These are phyloP conservation scores for Lemur catta DNA, from an alignment of 2,797 vertebrate species.

Conservation along the genomic window DNA sequence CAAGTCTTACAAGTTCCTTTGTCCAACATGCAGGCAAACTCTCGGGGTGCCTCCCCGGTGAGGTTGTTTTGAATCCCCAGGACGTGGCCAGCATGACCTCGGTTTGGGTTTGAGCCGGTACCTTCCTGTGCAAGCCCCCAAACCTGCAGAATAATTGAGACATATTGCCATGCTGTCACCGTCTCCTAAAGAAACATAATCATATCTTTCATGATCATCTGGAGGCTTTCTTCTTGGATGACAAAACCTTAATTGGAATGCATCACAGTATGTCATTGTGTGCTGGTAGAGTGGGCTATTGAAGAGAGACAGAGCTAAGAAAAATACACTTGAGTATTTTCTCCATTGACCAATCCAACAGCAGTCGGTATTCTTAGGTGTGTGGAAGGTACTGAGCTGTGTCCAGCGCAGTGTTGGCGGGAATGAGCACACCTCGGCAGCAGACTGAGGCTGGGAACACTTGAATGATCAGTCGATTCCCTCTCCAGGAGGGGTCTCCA, in stretches of 20 bases:
- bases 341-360: neutral
- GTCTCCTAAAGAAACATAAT: neutral
- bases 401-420: fast-evolving
- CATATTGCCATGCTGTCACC: fast-evolving
- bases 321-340: fast-evolving
- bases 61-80: neutral
- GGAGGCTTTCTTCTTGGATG: neutral
- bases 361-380: fast-evolving
- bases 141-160: fast-evolving
- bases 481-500: neutral
- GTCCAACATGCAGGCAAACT: neutral
- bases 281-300: fast-evolving
- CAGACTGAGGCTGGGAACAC: fast-evolving
- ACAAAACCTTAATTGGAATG: fast-evolving
- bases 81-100: neutral
- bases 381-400: neutral
- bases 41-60: fast-evolving
- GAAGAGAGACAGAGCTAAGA: neutral
- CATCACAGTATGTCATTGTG: fast-evolving
- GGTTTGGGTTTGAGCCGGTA: neutral
- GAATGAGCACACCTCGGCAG: fast-evolving
- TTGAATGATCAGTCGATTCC: neutral
- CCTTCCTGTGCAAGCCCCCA: no score
- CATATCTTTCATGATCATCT: fast-evolving
- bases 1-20: neutral